A percentile compares a stretch with the other conserved stretches of the same genome.
These are phyloP conservation scores for Megamerina dolium DNA, from an alignment of 2,888 invertebrate species.

Conservation along the genomic window DNA sequence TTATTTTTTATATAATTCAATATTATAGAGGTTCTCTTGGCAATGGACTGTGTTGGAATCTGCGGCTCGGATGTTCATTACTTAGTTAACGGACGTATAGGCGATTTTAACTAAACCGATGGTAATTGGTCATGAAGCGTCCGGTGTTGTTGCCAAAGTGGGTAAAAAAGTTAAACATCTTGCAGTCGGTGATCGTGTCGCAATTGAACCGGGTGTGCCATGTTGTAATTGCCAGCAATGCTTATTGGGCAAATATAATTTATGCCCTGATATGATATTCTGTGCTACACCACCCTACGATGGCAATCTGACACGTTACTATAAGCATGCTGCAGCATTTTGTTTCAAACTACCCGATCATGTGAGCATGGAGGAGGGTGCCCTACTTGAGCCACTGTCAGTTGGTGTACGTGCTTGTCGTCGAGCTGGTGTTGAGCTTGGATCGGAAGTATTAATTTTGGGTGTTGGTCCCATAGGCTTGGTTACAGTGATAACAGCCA, in stretches of 20 bases:
- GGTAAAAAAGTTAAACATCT: conserved; percentile 61
- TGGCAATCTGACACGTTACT: conserved; percentile 81
- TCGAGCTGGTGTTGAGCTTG: conserved; percentile 69
- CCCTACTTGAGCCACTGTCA: conserved; percentile 86
- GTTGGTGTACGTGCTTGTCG: conserved; percentile 91
- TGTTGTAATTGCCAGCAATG: conserved; percentile 80
- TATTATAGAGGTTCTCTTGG: conserved; percentile 55
- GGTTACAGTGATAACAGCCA: conserved; percentile 69
- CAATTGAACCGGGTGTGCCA: conserved; percentile 87
- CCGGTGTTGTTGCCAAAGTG: conserved; percentile 70
- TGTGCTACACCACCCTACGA: conserved; percentile 90
- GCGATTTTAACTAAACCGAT: conserved; percentile 84
- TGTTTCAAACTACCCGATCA: conserved; percentile 84
- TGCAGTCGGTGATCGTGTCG: conserved; percentile 80
- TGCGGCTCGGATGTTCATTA: conserved; percentile 96
- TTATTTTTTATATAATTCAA: too few species aligned
- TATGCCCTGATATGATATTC: conserved; percentile 80
- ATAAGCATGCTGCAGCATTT: conserved; percentile 84
- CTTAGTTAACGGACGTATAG: conserved; percentile 75
- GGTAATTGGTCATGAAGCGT: conserved; percentile 91
- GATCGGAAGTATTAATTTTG: conserved; percentile 65
- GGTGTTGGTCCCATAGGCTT: conserved; percentile 89
- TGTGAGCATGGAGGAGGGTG: conserved; percentile 87
- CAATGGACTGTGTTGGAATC: conserved; percentile 89
- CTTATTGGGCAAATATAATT: conserved; percentile 79